These are phyloP conservation scores for Capreolus pygargus DNA, from an alignment of 2,113 vertebrate genomes.

Conservation along the genomic window DNA sequence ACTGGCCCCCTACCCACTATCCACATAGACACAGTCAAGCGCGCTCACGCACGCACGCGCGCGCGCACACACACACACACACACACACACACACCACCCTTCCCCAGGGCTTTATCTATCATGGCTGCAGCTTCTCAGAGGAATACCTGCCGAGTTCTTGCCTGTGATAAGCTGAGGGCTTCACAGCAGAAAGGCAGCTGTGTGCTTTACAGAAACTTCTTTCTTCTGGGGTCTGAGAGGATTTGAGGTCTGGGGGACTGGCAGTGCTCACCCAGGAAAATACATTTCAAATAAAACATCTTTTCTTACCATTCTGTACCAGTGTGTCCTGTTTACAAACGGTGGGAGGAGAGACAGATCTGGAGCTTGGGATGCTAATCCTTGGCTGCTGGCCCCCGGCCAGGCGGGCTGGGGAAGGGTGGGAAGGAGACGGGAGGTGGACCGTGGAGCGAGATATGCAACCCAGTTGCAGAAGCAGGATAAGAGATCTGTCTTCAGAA, in stretches of 20 bases:
- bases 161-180: neutral
- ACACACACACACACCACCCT: too few relatives aligned
- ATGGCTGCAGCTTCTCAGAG: neutral
- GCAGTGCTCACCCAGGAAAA: neutral
- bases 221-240: neutral
- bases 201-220: neutral
- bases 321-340: neutral
- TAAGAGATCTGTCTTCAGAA: too few relatives aligned
- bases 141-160: neutral
- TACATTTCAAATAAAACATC: neutral
- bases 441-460: neutral
- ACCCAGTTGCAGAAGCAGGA: neutral
- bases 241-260: neutral
- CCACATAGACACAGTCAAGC: neutral
- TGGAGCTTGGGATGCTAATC: neutral
- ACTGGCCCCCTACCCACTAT: rapidly evolving
- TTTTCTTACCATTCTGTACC: neutral
- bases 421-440: neutral
- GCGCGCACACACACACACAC: neutral
- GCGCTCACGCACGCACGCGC: neutral
- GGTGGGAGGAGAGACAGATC: neutral
- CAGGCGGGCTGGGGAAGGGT: neutral
- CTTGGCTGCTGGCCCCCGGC: neutral
- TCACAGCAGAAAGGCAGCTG: neutral
- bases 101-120: neutral